A percentile compares a stretch with the other conserved stretches of the same genome.
Evolutionary conservation across 2,888 invertebrate species (phyloP).

Genomic region (Ctena decussata): DNA sequence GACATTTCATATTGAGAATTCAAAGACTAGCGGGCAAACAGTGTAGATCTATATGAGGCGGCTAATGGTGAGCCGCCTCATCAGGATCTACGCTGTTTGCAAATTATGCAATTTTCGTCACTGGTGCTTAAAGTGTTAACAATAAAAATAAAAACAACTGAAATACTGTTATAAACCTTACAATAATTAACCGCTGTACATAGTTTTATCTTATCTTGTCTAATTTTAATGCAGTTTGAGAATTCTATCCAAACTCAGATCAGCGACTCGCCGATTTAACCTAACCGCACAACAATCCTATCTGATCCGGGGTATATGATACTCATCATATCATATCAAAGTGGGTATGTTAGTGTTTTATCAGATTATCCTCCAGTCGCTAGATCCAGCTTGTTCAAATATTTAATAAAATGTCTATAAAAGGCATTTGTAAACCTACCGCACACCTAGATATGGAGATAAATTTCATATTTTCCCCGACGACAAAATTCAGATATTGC

Average conservation of each 20-base stretch:
- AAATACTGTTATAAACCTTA: too few species aligned
- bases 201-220: constrained; percentile 5
- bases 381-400: constrained; percentile 12
- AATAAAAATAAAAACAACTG: too few species aligned
- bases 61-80: too few species aligned
- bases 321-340: constrained; percentile 5
- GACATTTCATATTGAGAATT: too few species aligned
- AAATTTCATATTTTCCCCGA: constrained; percentile 1
- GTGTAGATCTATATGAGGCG: too few species aligned
- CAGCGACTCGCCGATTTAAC: not conserved
- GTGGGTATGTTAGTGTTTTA: not conserved
- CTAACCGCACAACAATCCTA: not conserved
- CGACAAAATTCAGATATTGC: not conserved
- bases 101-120: too few species aligned
- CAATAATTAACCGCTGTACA: not conserved
- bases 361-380: constrained; percentile 2
- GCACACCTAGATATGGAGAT: constrained; percentile 24
- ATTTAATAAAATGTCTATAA: constrained; percentile 18
- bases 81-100: too few species aligned
- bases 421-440: constrained; percentile 46
- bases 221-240: not conserved
- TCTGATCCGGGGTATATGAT: not conserved
- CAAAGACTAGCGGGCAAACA: too few species aligned
- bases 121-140: too few species aligned
- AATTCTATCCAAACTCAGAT: not conserved